These are phyloP conservation scores for Chrosomus eos DNA, from an alignment of 2,797 vertebrate species.

Conservation along the genomic window DNA sequence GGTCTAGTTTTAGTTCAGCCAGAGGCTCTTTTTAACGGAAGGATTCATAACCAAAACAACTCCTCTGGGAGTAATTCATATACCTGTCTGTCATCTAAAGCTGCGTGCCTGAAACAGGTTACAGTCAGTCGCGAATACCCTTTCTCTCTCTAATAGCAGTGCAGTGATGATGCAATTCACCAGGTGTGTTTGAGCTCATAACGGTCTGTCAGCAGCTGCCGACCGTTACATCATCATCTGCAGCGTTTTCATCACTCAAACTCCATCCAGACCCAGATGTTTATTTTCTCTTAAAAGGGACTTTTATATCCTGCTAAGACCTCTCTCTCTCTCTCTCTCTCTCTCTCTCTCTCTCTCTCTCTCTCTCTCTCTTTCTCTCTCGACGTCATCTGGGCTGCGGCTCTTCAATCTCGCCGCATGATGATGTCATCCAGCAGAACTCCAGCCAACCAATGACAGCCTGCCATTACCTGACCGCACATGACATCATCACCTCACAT, in stretches of 20 bases:
- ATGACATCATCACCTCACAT: constrained; percentile 63
- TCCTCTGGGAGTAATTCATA: neutral
- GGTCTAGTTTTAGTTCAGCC: neutral
- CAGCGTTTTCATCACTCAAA: neutral
- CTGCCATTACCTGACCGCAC: constrained; percentile 64
- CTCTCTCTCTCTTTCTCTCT: neutral
- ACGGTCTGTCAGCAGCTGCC: neutral
- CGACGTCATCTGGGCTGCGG: constrained; percentile 38
- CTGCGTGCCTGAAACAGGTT: too few species aligned
- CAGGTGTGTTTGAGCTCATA: neutral
- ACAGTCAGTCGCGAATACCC: too few species aligned
- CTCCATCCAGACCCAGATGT: neutral
- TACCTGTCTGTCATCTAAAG: neutral
- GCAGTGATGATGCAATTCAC: neutral
- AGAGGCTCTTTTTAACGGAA: neutral
- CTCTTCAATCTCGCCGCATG: constrained; percentile 42
- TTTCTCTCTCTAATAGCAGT: neutral
- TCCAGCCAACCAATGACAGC: constrained; percentile 49
- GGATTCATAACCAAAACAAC: neutral
- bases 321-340: too few species aligned
- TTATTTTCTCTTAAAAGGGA: neutral
- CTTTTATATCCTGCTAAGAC: neutral
- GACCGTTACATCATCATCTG: neutral
- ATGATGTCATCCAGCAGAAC: constrained; percentile 42
- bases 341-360: too few species aligned